phyloP scores from a whole-genome alignment of 2,113 vertebrate species.

The Sinocyclocheilus anophthalmus region DNA sequence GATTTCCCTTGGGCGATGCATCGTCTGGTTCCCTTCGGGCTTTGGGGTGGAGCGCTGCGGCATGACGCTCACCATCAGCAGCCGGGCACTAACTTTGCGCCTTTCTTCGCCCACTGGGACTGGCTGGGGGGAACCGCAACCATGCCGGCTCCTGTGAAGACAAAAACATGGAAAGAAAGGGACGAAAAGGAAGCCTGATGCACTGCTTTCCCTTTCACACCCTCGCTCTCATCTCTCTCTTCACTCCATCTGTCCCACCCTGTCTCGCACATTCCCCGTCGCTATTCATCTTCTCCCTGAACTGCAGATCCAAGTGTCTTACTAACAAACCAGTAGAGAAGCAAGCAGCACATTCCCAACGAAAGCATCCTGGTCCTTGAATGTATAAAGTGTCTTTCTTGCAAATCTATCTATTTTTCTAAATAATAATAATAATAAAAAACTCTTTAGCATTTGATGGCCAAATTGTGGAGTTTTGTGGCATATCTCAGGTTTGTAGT shows the following conservation, averaged over 20 bases:
- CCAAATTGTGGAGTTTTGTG: slow-evolving; percentile 34
- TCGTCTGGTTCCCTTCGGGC: slow-evolving; percentile 77
- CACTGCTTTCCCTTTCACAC: slow-evolving; percentile 43
- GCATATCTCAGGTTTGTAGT: slow-evolving; percentile 45
- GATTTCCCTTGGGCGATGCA: slow-evolving; percentile 80
- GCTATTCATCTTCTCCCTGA: slow-evolving; percentile 29
- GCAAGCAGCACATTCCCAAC: not conserved
- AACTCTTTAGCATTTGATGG: slow-evolving; percentile 24
- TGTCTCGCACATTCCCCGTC: not conserved
- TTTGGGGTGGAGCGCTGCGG: slow-evolving; percentile 78
- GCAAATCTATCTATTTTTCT: slow-evolving; percentile 50
- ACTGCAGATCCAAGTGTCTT: slow-evolving; percentile 31
- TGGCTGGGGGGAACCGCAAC: slow-evolving; percentile 73
- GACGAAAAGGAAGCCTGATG: slow-evolving; percentile 61
- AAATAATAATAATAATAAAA: slow-evolving; percentile 9
- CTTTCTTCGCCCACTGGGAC: slow-evolving; percentile 83
- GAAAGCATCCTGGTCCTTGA: not conserved
- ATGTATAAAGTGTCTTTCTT: slow-evolving; percentile 41
- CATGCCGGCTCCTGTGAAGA: slow-evolving; percentile 39
- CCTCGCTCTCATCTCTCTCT: slow-evolving; percentile 17
- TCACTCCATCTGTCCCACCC: slow-evolving; percentile 19
- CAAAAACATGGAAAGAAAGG: slow-evolving; percentile 52
- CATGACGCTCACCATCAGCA: slow-evolving; percentile 78
- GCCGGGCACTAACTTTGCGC: slow-evolving; percentile 77
- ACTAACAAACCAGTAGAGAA: slow-evolving; percentile 39